phyloP scores from a whole-genome alignment of 2,113 vertebrate species.

The Trematomus loennbergii region DNA sequence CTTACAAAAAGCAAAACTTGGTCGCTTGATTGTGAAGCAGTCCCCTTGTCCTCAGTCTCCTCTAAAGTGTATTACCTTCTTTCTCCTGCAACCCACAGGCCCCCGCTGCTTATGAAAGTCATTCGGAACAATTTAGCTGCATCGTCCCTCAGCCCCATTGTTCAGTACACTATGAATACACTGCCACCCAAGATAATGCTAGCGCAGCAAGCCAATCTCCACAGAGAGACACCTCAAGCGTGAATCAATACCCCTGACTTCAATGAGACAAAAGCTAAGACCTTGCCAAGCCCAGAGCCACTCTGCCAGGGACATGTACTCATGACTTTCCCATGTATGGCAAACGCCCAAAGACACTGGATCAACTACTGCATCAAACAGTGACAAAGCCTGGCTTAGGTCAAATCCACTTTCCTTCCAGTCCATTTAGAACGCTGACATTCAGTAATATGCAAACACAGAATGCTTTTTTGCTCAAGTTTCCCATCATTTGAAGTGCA shows the following conservation, averaged over 20 bases:
- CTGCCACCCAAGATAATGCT: slow-evolving; percentile 74
- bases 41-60: slow-evolving; percentile 64
- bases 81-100: slow-evolving; percentile 72
- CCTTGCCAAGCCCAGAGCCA: slow-evolving; percentile 65
- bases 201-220: slow-evolving; percentile 77
- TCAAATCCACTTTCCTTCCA: slow-evolving; percentile 22
- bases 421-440: neutral
- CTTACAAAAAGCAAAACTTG: slow-evolving; percentile 40
- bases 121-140: slow-evolving; percentile 74
- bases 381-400: slow-evolving; percentile 31
- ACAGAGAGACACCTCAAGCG: slow-evolving; percentile 76
- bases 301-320: slow-evolving; percentile 71
- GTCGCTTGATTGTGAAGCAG: slow-evolving; percentile 54
- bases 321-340: slow-evolving; percentile 69
- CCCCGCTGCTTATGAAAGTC: slow-evolving; percentile 76
- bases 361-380: slow-evolving; percentile 44
- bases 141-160: slow-evolving; percentile 70
- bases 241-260: slow-evolving; percentile 78
- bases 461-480: neutral
- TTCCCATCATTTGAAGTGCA: slow-evolving; percentile 8
- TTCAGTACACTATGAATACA: slow-evolving; percentile 77
- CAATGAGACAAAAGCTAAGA: slow-evolving; percentile 78
- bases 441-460: neutral
- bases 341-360: slow-evolving; percentile 49
- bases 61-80: slow-evolving; percentile 80